Evolutionary conservation across 1,140 invertebrate species (phyloP).

Genomic region (Drosophila ogumai): DNA sequence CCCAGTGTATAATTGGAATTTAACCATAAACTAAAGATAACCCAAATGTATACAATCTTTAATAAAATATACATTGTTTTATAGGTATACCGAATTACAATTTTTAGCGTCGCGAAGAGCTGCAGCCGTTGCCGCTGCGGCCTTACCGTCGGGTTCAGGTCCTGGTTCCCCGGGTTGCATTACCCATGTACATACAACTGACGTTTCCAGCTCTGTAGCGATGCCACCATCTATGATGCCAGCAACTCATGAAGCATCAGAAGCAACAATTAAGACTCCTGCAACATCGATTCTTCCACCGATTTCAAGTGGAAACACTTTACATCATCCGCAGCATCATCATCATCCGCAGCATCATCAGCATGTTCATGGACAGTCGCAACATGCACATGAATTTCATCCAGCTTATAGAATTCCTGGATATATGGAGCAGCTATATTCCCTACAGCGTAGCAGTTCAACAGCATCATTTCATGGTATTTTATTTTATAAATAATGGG

Average conservation of each 20-base stretch:
- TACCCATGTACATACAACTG: constrained; percentile 41
- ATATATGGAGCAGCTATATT: constrained; percentile 90
- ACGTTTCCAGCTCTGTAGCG: constrained; percentile 57
- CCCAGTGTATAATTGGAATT: neutral
- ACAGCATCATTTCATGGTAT: constrained; percentile 86
- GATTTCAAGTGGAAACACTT: constrained; percentile 25
- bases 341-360: constrained; percentile 53
- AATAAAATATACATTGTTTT: neutral
- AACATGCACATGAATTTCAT: constrained; percentile 85
- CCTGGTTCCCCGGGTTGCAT: constrained; percentile 31
- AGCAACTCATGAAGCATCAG: constrained; percentile 11
- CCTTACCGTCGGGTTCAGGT: constrained; percentile 52
- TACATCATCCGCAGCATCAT: constrained; percentile 35
- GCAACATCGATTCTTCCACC: constrained; percentile 15
- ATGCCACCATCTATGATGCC: constrained; percentile 41
- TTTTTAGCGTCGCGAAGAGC: constrained; percentile 81
- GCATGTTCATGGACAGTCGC: constrained; percentile 55
- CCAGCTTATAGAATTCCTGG: constrained; percentile 88
- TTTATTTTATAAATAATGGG: constrained; percentile 5
- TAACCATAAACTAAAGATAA: neutral
- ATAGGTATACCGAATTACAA: constrained; percentile 80
- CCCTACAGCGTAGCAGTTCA: constrained; percentile 87
- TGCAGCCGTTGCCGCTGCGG: constrained; percentile 83
- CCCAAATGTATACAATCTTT: neutral
- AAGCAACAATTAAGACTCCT: constrained; percentile 25